These are phyloP conservation scores for Ctenoplectra terminalis DNA, from an alignment of 1,140 invertebrate species.

Conservation along the genomic window DNA sequence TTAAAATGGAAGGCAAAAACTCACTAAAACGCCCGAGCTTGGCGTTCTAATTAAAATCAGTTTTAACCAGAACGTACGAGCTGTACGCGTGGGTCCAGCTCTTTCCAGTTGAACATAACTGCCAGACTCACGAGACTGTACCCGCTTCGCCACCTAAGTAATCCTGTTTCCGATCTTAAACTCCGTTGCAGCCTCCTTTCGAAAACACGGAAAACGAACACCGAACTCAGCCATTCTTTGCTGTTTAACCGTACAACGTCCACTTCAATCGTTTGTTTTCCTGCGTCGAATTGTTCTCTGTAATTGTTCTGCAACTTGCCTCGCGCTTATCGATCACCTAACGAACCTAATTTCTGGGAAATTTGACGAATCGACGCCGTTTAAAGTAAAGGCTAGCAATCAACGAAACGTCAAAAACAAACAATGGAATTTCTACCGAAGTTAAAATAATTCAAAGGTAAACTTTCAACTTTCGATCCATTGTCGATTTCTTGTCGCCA, in stretches of 20 bases:
- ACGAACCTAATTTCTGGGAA: not conserved
- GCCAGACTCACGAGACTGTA: not conserved
- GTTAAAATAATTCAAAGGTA: not conserved
- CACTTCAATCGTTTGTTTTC: not conserved
- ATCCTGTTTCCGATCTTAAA: constrained; percentile 19
- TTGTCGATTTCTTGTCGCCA: not conserved
- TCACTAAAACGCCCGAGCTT: constrained; percentile 31
- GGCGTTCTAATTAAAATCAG: constrained; percentile 52
- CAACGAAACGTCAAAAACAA: not conserved
- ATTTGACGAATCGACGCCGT: too few relatives aligned
- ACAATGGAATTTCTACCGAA: not conserved
- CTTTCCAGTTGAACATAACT: not conserved
- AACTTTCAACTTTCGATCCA: not conserved
- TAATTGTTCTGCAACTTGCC: not conserved
- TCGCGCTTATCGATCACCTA: not conserved
- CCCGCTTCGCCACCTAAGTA: not conserved
- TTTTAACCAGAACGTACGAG: constrained; percentile 33
- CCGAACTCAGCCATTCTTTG: not conserved
- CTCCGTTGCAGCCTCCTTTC: not conserved
- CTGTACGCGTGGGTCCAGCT: not conserved
- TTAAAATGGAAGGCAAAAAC: constrained; percentile 51
- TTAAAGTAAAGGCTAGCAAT: too few relatives aligned
- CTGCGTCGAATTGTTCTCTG: not conserved
- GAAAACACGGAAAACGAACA: not conserved
- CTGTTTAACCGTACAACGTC: not conserved